A percentile compares a stretch with the other conserved stretches of the same genome.
Evolutionary conservation across 1,140 invertebrate genomes (phyloP).

Genomic region (Drosophila trapezifrons): DNA sequence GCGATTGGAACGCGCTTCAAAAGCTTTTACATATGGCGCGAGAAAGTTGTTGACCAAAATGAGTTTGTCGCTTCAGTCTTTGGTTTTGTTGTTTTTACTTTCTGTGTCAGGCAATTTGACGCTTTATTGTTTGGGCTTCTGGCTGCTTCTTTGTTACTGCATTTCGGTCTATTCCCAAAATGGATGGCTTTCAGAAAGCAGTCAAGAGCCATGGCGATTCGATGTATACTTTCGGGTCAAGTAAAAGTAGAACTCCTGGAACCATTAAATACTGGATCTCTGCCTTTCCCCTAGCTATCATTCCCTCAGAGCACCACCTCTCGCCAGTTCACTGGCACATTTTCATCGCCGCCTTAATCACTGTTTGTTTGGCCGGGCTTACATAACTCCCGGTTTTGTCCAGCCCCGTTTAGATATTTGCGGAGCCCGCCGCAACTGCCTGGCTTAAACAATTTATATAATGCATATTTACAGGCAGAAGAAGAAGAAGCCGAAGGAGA

Average conservation of each 20-base stretch:
- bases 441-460: conserved; percentile 70
- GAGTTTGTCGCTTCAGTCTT: conserved; percentile 77
- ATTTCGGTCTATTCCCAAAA: conserved; percentile 23
- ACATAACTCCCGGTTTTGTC: conserved; percentile 42
- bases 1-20: conserved; percentile 38
- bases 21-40: conserved; percentile 45
- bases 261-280: not conserved
- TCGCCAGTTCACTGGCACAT: conserved; percentile 16
- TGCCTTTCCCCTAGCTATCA: not conserved
- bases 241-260: conserved; percentile 38
- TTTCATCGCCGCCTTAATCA: conserved; percentile 21
- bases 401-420: conserved; percentile 37
- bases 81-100: conserved; percentile 60
- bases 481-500: conserved; percentile 36
- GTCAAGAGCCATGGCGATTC: conserved; percentile 16
- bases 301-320: not conserved
- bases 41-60: conserved; percentile 66
- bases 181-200: conserved; percentile 39
- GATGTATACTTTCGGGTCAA: conserved; percentile 23
- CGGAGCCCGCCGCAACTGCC: conserved; percentile 2
- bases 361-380: not conserved
- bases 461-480: conserved; percentile 57
- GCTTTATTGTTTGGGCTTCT: conserved; percentile 57
- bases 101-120: conserved; percentile 59
- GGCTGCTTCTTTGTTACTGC: conserved; percentile 18